Base-by-base conservation (phyloP, 2,888 invertebrate species). In the Phoenoteleia sp. region DNA sequence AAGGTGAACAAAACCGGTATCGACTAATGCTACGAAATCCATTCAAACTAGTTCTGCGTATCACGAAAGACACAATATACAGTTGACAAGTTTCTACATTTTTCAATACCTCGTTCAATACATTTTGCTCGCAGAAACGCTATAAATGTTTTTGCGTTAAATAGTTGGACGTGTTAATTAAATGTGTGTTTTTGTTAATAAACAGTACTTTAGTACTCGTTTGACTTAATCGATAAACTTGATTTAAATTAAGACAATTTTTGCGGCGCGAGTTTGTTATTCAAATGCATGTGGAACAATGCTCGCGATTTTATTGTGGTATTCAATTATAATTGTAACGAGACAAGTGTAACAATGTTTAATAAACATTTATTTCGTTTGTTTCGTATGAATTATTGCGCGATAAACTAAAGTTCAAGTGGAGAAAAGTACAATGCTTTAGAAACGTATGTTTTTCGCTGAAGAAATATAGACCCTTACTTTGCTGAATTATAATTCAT, bases 1-100 rank as follows among this genome's bases (percentile, higher is more conserved):
- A 87, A 85, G 86, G 87, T 86, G 88, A 89, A 88, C 88, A 86
- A 90, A 90, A 88, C 91, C 90, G 91, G 90, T 90, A 92, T 90
- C 88, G 87, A 86, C 87, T 89, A 91, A 90, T 90, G 88, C 89
- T 85, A 82, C 82, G 86, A 87, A 89, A 90, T 90, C 88, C 85
- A 83, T 88, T 88, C 85, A 87, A 87, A 88, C 88, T 88, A 86
- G 87, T 88, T 90, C 81, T 84, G 76, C 80, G 54, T 76, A 23
- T 62, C 71, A 42, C 23, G 19, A 76, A 13, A 66, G 56, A 64
- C 19, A 69, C 54, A 60, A 74, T 72, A 56, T 54, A 62, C 67
- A 60, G 39, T 75, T 67, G 67, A 47, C 74, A 67, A 74, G 72
- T 72, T 36, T 76, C 21, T 52, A 49, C 56, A 25, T 54, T 60